phyloP scores from a whole-genome alignment of 2,113 vertebrate species.

The Galeopterus variegatus region DNA sequence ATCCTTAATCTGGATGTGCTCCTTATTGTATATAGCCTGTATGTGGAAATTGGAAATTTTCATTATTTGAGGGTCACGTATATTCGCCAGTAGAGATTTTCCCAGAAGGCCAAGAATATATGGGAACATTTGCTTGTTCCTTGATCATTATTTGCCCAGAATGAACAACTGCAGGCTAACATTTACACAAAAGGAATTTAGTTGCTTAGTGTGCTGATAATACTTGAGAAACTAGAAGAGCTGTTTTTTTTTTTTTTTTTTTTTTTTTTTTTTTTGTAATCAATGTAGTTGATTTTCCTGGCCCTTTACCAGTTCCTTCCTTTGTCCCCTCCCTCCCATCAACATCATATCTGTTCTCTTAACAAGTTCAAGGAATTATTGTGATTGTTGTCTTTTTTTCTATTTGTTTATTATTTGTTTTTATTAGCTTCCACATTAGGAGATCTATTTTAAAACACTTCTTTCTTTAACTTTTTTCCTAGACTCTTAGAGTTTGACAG shows the following conservation, averaged over 20 bases:
- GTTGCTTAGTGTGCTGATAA: not conserved
- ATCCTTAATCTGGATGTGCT: not conserved
- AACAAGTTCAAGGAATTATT: too few species aligned
- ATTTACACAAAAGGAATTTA: not conserved
- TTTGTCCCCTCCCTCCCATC: too few species aligned
- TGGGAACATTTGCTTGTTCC: not conserved
- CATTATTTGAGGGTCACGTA: not conserved
- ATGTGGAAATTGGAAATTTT: not conserved
- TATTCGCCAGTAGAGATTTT: not conserved
- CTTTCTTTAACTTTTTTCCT: not conserved
- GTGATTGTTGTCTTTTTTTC: too few species aligned
- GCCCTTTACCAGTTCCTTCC: too few species aligned
- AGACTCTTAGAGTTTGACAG: not conserved
- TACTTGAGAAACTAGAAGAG: not conserved
- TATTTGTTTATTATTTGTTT: too few species aligned
- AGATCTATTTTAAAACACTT: constrained; percentile 42
- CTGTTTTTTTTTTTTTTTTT: not conserved
- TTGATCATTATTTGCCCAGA: not conserved
- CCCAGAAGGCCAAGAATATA: not conserved
- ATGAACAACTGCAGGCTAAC: not conserved
- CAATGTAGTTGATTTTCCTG: too few species aligned
- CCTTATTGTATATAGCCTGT: rapidly evolving
- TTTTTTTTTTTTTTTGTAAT: constrained; percentile 40
- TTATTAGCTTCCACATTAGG: too few species aligned
- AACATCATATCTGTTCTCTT: too few species aligned